These are phyloP conservation scores for Netelia fuscicornis DNA, from an alignment of 2,888 invertebrate species.

Conservation along the genomic window DNA sequence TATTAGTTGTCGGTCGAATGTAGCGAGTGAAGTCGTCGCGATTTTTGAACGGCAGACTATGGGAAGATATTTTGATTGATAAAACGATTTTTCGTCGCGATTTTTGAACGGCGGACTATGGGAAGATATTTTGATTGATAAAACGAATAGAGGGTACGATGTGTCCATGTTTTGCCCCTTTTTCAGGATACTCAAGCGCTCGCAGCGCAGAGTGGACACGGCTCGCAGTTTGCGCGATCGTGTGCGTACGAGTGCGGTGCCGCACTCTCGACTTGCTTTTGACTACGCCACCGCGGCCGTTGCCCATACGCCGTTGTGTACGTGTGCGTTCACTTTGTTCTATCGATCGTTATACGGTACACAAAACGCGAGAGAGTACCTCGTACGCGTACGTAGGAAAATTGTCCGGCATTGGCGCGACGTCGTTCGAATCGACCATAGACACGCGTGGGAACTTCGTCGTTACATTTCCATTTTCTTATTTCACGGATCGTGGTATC, in stretches of 20 bases:
- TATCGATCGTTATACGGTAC: conserved; percentile 77
- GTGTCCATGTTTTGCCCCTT: not conserved
- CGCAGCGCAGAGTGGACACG: conserved; percentile 61
- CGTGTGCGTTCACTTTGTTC: conserved; percentile 68
- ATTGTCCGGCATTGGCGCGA: conserved; percentile 25
- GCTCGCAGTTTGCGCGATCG: conserved; percentile 61
- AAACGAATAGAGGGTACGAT: conserved; percentile 22
- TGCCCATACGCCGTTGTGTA: conserved; percentile 17
- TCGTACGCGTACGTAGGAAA: conserved; percentile 17
- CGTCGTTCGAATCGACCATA: conserved; percentile 41
- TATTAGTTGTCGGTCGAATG: too few relatives aligned
- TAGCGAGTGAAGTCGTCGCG: too few relatives aligned
- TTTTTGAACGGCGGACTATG: too few relatives aligned
- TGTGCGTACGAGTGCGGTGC: conserved; percentile 10
- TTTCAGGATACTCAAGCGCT: conserved; percentile 46
- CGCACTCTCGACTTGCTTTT: conserved; percentile 16
- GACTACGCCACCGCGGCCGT: conserved; percentile 26
- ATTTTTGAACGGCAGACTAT: too few relatives aligned
- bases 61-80: too few relatives aligned
- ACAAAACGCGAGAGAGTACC: conserved; percentile 17
- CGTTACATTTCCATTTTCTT: conserved; percentile 1
- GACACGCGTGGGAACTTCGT: not conserved
- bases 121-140: too few relatives aligned
- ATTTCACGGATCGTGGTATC: conserved; percentile 11
- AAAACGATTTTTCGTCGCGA: not conserved